Percentiles rank a stretch among this genome's conserved stretches.
Evolutionary conservation across 2,113 vertebrate species (phyloP).

Genomic region (Pluvianellus socialis): DNA sequence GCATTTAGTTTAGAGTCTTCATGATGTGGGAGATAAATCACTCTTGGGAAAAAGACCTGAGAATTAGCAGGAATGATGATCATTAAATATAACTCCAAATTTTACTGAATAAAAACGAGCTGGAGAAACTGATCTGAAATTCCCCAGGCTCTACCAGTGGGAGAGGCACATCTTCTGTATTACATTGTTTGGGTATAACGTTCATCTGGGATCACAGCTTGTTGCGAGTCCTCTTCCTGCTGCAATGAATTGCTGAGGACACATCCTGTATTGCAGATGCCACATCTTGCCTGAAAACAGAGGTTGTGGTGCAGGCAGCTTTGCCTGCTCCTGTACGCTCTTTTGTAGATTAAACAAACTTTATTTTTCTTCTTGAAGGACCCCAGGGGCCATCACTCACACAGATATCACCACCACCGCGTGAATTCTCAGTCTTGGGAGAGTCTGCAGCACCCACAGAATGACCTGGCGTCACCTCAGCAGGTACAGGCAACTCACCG

Average conservation of each 20-base stretch:
- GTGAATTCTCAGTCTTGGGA: conserved; percentile 29
- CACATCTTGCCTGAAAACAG: background rate
- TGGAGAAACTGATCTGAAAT: background rate
- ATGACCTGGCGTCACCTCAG: conserved; percentile 16
- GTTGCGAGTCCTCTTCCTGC: background rate
- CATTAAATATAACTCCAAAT: background rate
- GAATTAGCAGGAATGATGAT: background rate
- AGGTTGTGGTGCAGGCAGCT: background rate
- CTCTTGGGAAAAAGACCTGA: background rate
- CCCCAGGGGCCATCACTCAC: background rate
- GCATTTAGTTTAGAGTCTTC: background rate
- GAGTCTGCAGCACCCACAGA: background rate
- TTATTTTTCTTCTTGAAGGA: background rate
- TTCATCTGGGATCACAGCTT: background rate
- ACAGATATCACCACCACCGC: background rate
- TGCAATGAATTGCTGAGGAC: background rate
- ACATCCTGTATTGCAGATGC: background rate
- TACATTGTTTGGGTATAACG: background rate
- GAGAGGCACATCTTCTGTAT: background rate
- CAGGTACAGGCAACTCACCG: background rate
- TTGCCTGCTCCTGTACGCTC: background rate
- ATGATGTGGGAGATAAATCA: background rate
- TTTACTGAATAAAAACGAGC: background rate
- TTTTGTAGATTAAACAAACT: background rate
- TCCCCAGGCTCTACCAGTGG: background rate